phyloP scores from a whole-genome alignment of 2,888 invertebrate species.

The Epirrhoe tristata region DNA sequence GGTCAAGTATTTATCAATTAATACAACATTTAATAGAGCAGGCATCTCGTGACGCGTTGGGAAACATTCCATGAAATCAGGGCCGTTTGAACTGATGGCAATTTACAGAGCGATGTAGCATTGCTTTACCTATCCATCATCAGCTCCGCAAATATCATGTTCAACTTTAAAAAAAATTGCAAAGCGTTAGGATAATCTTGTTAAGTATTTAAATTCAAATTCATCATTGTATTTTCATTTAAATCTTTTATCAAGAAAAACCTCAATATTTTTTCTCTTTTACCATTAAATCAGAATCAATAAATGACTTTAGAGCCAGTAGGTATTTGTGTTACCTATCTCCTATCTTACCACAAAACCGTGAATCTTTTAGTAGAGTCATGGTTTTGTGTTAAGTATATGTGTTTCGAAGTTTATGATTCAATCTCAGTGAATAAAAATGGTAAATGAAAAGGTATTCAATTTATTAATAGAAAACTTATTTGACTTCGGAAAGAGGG shows the following conservation, averaged over 20 bases:
- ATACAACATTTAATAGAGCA: slow-evolving; percentile 74
- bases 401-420: background rate
- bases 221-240: too few species aligned
- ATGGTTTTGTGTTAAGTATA: background rate
- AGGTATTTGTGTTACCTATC: too few species aligned
- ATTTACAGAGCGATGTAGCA: slow-evolving; percentile 6
- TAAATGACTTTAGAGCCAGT: too few species aligned
- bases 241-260: too few species aligned
- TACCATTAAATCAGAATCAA: too few species aligned
- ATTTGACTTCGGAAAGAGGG: slow-evolving; percentile 62
- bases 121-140: slow-evolving; percentile 12
- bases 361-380: background rate
- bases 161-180: too few species aligned
- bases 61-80: slow-evolving; percentile 68
- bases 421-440: background rate
- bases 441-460: slow-evolving; percentile 4
- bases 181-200: too few species aligned
- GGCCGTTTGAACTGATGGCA: slow-evolving; percentile 8
- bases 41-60: slow-evolving; percentile 65
- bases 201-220: too few species aligned
- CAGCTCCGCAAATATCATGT: background rate
- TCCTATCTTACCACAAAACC: too few species aligned
- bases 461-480: slow-evolving; percentile 31
- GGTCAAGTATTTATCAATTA: slow-evolving; percentile 84
- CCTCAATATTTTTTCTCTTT: too few species aligned